Conservation (phyloP, 2,888 invertebrate genomes). For the Luperina nickerlii region DNA sequence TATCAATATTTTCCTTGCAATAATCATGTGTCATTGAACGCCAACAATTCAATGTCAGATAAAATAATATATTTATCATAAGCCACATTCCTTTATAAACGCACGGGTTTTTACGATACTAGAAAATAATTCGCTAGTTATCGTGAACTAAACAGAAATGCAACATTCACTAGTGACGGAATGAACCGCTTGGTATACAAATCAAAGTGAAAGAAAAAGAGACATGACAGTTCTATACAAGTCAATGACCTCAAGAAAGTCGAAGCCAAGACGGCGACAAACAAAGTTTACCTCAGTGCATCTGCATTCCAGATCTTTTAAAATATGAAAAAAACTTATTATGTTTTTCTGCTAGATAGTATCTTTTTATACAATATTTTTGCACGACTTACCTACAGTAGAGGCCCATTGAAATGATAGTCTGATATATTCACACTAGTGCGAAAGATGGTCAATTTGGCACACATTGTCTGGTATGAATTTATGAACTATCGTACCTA, state of each 20-base stretch:
- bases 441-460: not conserved
- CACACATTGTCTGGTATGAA: no score
- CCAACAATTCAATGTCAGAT: not conserved
- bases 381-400: not conserved
- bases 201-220: slow-evolving; percentile 15
- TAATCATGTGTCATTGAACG: not conserved
- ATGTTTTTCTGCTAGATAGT: slow-evolving; percentile 6
- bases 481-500: no score
- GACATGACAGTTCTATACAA: not conserved
- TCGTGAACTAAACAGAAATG: not conserved
- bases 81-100: not conserved
- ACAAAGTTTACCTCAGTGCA: slow-evolving; percentile 39
- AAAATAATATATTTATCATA: not conserved
- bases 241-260: slow-evolving; percentile 37
- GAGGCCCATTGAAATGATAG: no score
- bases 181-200: not conserved
- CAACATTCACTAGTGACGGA: not conserved
- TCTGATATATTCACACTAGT: not conserved
- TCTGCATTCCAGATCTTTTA: slow-evolving; percentile 16
- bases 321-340: not conserved
- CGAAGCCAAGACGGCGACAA: slow-evolving; percentile 14
- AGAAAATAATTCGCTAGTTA: not conserved
- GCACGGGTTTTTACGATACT: not conserved
- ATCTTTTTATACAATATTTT: not conserved
- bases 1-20: not conserved